A percentile compares a stretch with the other conserved stretches of the same genome.
phyloP scores from a whole-genome alignment of 2,113 vertebrate species.

The Chunga burmeisteri region DNA sequence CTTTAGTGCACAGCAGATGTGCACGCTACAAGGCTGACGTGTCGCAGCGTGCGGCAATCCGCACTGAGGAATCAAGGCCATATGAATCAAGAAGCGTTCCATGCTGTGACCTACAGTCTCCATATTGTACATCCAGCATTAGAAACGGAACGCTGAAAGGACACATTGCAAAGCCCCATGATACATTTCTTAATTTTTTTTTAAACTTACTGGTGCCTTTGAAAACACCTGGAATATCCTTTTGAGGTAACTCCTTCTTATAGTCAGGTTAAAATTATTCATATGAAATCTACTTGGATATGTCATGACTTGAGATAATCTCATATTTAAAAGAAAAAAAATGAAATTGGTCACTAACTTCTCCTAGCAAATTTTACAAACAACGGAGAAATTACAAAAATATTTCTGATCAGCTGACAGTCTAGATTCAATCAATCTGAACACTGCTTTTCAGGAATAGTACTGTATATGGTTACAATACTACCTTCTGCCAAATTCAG shows the following conservation, averaged over 20 bases:
- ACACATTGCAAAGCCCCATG: background rate
- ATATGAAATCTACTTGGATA: background rate
- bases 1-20: background rate
- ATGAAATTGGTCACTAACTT: background rate
- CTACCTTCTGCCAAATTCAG: background rate
- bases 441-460: background rate
- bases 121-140: background rate
- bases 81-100: background rate
- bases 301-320: background rate
- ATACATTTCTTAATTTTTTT: background rate
- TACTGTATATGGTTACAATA: background rate
- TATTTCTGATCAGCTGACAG: background rate
- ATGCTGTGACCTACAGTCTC: background rate
- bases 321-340: background rate
- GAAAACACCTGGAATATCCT: conserved; percentile 1
- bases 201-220: background rate
- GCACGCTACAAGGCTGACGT: background rate
- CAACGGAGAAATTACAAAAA: background rate
- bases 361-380: background rate
- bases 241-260: background rate
- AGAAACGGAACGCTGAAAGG: background rate
- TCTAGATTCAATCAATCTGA: background rate
- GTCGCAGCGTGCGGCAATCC: background rate
- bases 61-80: background rate
- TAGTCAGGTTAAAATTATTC: background rate